Evolutionary conservation across 2,113 vertebrate species (phyloP).

Genomic region (Vulpes lagopus): DNA sequence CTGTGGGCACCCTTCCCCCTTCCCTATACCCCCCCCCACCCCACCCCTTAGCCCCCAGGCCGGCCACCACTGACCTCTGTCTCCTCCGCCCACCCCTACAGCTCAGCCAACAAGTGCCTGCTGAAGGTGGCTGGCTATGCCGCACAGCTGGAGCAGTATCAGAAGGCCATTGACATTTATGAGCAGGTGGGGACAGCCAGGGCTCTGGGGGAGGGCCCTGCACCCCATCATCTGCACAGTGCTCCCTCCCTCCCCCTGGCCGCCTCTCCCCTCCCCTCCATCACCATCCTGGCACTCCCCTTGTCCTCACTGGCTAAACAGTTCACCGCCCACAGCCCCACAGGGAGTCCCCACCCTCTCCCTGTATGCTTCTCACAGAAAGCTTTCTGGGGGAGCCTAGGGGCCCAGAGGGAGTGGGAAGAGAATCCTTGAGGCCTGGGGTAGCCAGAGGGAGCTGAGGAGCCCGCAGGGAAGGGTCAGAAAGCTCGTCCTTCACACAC

Average conservation of each 20-base stretch:
- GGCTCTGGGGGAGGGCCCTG: fast-evolving
- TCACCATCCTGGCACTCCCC: too few relatives aligned
- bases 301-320: background rate
- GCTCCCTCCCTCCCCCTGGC: background rate
- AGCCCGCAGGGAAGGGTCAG: background rate
- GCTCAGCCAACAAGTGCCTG: conserved; percentile 97
- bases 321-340: fast-evolving
- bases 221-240: fast-evolving
- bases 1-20: fast-evolving
- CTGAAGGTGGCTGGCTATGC: conserved; percentile 95
- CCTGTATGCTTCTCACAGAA: too few relatives aligned
- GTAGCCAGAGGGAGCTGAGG: background rate
- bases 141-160: conserved; percentile 95
- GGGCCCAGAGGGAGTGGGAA: fast-evolving
- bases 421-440: background rate
- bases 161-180: conserved; percentile 95
- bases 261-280: fast-evolving
- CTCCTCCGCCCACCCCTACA: conserved; percentile 63
- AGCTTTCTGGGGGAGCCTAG: background rate
- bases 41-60: background rate
- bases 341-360: fast-evolving
- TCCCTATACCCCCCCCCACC: background rate
- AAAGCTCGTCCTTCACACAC: background rate
- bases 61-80: background rate
- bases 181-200: conserved; percentile 93